Evolutionary conservation across 2,113 vertebrate species (phyloP).

Genomic region (Arvicanthis niloticus): DNA sequence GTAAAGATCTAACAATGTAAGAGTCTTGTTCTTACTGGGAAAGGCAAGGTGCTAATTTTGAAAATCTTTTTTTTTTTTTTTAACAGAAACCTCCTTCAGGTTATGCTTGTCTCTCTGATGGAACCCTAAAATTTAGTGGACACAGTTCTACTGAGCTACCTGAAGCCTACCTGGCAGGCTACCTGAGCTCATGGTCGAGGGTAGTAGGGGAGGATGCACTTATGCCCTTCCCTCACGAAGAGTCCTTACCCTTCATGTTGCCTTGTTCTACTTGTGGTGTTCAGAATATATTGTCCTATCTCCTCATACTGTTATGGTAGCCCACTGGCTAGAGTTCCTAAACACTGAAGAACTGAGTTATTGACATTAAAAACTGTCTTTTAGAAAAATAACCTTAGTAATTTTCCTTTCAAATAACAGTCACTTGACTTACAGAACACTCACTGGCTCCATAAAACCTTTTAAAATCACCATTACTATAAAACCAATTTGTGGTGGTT

Average conservation of each 20-base stretch:
- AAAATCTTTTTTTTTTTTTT: neutral
- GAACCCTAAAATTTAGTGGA: neutral
- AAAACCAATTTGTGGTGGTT: neutral
- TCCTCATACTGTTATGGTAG: neutral
- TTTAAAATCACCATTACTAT: slow-evolving; percentile 15
- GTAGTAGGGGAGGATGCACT: fast-evolving
- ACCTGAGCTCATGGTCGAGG: neutral
- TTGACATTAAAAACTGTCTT: neutral
- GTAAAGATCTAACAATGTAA: neutral
- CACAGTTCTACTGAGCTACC: fast-evolving
- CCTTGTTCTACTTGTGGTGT: neutral
- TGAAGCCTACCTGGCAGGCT: neutral
- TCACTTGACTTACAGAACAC: neutral
- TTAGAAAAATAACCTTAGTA: neutral
- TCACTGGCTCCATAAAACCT: neutral
- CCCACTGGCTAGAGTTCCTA: neutral
- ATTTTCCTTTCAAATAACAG: neutral
- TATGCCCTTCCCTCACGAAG: neutral
- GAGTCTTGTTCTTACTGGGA: neutral
- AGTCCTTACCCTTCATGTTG: neutral
- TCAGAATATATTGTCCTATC: neutral
- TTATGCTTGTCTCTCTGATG: neutral
- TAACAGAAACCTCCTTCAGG: neutral
- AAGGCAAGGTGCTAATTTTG: neutral
- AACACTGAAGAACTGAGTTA: neutral